Evolutionary conservation across 2,888 invertebrate species (phyloP), one percentile per base, ranked within the genome.

Genomic region (Rhaphigaster nebulosa): DNA sequence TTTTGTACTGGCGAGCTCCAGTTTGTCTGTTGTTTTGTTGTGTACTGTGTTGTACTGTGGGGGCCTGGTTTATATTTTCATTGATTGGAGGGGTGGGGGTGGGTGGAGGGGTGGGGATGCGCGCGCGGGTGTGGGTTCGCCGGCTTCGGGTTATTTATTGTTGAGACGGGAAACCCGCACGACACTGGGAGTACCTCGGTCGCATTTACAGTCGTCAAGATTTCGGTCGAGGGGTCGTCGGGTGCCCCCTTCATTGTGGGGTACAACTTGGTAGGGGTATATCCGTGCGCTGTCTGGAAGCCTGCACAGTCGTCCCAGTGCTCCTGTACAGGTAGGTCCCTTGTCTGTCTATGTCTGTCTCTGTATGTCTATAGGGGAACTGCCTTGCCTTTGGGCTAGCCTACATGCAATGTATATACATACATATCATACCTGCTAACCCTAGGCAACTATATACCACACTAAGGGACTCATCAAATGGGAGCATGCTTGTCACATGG

Each of bases 241-340:
- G 91, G 92, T 93, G 92, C 93, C 92, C 92, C 92, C 92, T 92
- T 93, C 92, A 93, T 93, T 93, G 93, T 94, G 94, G 94, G 94
- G 93, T 95, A 94, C 94, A 94, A 94, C 94, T 94, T 94, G 93
- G 94, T 95, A 93, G 94, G 94, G 94, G 94, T 95, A 93, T 94
- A 94, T 94, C 94, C 95, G 92, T 95, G 94, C 94, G 94, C 95
- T 93, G 94, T 94, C 93, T 94, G 94, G 94, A 94, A 94, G 93
- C 94, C 94, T 92, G 92, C 92, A 88, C 91, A 91, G 70, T 87
- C 91, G 2, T 38, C 91, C 80, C 91, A 90, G 88, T 92, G 92
- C 84, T 91, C 91, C 80, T 90, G 91, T 80, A 45, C 91, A 91
- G 91, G 91, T 91, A 87, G n/a, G 80, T 80, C 54, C 88, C n/a